Evolutionary conservation across 2,888 invertebrate species (phyloP), one percentile per base, ranked within the genome.

Genomic region (Pedicia rivosa): DNA sequence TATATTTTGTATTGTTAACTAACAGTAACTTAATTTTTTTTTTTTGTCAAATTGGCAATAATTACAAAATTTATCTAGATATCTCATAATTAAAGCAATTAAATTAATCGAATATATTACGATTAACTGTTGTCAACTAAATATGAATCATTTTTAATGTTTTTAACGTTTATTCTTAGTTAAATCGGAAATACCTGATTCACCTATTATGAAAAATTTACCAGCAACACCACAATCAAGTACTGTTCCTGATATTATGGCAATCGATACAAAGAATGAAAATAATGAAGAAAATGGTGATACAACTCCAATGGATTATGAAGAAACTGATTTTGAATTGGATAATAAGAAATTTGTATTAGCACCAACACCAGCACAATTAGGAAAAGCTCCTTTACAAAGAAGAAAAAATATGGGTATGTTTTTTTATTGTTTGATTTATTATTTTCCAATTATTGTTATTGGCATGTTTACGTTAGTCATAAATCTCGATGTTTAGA

Each of bases 321-420:
- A 31, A 19, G 52, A 48, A 22, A 39, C 39, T 8, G 42, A 43
- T 30, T 36, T 34, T 35, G 52, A 51, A 29, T 39, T 40, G n/a
- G 48, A 48, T 36, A 48, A 48, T 16, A 59, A 61, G 40, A 55
- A 65, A 46, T 83, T 84, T 63, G 78, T 88, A 38, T 66, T 92
- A 45, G 91, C 88, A 29, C 92, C 92, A 1, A 94, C 92, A 2
- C 92, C 92, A 3, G 92, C 92, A 19, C 92, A 92, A 59, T 68
- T 91, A 39, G 92, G 92, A 34, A 72, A 79, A 45, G 88, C 90
- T 25, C 90, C 90, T 7, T 59, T 88, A 36, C 91, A 90, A 64
- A 74, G 87, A 55, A 68, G 88, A 51, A 80, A 86, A 51, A 86
- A 83, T 52, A 69, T 81, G 71, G 79, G 84, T 83, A 50, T 48